Conservation (phyloP, 2,113 vertebrate species). For the Malurus elegans region DNA sequence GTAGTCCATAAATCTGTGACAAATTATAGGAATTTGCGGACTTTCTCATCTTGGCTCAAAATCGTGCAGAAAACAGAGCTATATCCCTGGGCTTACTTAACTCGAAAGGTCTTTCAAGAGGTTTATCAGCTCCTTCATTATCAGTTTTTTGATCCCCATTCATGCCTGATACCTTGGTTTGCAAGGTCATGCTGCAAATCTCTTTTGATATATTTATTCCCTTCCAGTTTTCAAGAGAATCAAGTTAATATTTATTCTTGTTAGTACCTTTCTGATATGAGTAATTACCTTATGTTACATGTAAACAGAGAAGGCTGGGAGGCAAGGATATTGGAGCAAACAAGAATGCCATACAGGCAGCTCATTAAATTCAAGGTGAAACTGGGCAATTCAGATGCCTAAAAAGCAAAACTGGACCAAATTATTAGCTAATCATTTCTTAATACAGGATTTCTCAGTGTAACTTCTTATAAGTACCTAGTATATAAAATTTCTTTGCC, state of each 20-base stretch:
- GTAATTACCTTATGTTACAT: background rate
- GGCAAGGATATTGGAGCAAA: background rate
- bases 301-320: background rate
- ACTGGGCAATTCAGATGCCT: background rate
- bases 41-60: slow-evolving; percentile 28
- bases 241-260: slow-evolving; percentile 14
- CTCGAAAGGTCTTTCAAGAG: background rate
- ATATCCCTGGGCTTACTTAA: background rate
- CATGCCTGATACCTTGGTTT: slow-evolving; percentile 19
- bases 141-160: background rate
- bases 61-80: background rate
- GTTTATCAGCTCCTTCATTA: slow-evolving; percentile 13
- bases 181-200: background rate
- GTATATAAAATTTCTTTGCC: background rate
- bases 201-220: slow-evolving; percentile 7
- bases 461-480: background rate
- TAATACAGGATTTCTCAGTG: background rate
- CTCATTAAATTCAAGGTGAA: slow-evolving; percentile 10
- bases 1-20: slow-evolving; percentile 46
- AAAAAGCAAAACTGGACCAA: background rate
- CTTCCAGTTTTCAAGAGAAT: background rate
- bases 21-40: slow-evolving; percentile 8
- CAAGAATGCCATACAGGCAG: background rate
- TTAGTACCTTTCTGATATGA: background rate
- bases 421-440: background rate